Evolutionary conservation across 2,113 vertebrate species (phyloP).

Genomic region (Gopherus flavomarginatus): DNA sequence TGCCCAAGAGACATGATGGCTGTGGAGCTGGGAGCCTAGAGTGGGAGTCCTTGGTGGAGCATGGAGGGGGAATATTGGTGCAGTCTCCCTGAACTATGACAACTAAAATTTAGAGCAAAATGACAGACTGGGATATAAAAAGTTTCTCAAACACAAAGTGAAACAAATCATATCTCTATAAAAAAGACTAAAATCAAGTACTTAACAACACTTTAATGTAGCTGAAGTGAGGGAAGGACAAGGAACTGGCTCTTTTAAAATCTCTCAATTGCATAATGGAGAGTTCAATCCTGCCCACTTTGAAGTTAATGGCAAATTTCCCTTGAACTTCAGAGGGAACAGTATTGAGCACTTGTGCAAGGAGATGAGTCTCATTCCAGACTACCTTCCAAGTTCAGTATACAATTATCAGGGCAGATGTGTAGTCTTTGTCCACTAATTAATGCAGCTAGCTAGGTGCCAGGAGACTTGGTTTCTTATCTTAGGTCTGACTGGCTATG

Average conservation of each 20-base stretch:
- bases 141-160: background rate
- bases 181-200: background rate
- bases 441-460: background rate
- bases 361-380: background rate
- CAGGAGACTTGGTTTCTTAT: background rate
- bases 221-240: background rate
- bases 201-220: background rate
- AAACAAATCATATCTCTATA: background rate
- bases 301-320: background rate
- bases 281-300: accelerated
- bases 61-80: too few relatives aligned
- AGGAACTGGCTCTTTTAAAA: accelerated
- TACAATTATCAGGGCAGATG: background rate
- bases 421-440: accelerated
- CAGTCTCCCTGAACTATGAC: background rate
- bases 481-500: accelerated
- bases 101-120: background rate
- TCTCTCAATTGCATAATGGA: background rate
- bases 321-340: background rate
- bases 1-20: background rate
- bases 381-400: background rate
- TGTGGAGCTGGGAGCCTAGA: background rate
- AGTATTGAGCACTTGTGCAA: background rate
- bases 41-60: background rate
- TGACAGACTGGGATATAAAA: background rate